Conservation (phyloP, 1,140 invertebrate genomes). For the Neuroterus valhalla region DNA sequence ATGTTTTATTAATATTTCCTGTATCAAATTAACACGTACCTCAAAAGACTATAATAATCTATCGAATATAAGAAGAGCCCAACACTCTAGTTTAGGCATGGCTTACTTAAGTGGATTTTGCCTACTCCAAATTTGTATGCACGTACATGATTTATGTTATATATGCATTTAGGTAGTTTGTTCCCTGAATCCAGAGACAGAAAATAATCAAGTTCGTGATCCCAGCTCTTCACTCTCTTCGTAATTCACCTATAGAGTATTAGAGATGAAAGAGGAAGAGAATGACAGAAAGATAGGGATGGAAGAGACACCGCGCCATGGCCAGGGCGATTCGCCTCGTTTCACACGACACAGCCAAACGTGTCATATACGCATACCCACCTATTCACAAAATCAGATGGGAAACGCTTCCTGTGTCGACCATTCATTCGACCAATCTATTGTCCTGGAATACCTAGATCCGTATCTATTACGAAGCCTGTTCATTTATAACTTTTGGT, state of each 20-base stretch:
- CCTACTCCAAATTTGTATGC: not conserved
- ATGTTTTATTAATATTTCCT: no score
- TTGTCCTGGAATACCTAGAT: constrained; percentile 48
- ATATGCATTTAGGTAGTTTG: not conserved
- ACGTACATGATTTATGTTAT: not conserved
- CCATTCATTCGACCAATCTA: constrained; percentile 59
- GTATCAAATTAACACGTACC: no score
- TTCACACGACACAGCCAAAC: constrained; percentile 44
- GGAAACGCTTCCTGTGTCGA: constrained; percentile 59
- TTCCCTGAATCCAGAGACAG: constrained; percentile 7
- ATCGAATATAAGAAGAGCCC: no score
- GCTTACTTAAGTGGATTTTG: not conserved
- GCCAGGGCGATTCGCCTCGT: constrained; percentile 60
- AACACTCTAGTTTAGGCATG: not conserved
- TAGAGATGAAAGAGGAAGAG: constrained; percentile 6
- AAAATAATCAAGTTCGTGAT: constrained; percentile 26
- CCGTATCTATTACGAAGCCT: constrained; percentile 23
- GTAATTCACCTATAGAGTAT: not conserved
- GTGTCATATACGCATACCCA: constrained; percentile 41
- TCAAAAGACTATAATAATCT: no score
- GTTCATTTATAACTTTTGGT: constrained; percentile 29
- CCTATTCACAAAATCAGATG: constrained; percentile 61
- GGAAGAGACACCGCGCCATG: not conserved
- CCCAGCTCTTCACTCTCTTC: not conserved
- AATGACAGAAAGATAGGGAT: not conserved